Percentiles rank a stretch among this genome's conserved stretches.
Conservation (phyloP, 2,113 vertebrate species). For the Sminthopsis crassicaudata region DNA sequence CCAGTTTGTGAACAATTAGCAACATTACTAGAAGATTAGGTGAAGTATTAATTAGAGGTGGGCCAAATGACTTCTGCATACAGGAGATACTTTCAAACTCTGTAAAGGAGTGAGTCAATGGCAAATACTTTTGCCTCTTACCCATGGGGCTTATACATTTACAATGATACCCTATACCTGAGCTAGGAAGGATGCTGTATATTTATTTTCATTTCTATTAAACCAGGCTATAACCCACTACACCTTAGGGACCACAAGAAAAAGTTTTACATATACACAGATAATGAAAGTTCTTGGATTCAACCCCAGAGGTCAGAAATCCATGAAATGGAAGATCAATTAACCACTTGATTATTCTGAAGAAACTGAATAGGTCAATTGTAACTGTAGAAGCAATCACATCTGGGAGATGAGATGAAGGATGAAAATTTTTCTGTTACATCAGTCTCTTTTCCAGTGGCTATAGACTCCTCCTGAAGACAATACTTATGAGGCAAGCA, state of each 20-base stretch:
- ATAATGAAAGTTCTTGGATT: neutral
- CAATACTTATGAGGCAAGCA: neutral
- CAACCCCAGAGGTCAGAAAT: neutral
- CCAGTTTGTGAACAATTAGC: slow-evolving; percentile 83
- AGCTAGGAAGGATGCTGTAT: neutral
- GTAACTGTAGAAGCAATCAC: neutral
- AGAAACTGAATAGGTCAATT: neutral
- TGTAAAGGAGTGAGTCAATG: neutral
- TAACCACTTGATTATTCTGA: neutral
- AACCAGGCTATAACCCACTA: neutral
- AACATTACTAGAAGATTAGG: slow-evolving; percentile 82
- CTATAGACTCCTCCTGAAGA: neutral
- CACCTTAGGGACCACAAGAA: neutral
- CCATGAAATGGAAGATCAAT: neutral
- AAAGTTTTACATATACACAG: neutral
- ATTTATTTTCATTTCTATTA: neutral
- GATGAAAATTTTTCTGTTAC: neutral
- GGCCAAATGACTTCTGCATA: slow-evolving; percentile 68
- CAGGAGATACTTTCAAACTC: slow-evolving; percentile 57
- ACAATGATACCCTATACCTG: too few relatives aligned
- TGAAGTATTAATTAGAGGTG: slow-evolving; percentile 84
- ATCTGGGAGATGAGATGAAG: neutral
- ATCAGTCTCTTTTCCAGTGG: neutral
- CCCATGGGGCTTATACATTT: rapidly evolving
- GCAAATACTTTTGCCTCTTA: neutral